A percentile compares a stretch with the other conserved stretches of the same genome.
Conservation (phyloP, 1,140 invertebrate species). For the Philaenus spumarius region DNA sequence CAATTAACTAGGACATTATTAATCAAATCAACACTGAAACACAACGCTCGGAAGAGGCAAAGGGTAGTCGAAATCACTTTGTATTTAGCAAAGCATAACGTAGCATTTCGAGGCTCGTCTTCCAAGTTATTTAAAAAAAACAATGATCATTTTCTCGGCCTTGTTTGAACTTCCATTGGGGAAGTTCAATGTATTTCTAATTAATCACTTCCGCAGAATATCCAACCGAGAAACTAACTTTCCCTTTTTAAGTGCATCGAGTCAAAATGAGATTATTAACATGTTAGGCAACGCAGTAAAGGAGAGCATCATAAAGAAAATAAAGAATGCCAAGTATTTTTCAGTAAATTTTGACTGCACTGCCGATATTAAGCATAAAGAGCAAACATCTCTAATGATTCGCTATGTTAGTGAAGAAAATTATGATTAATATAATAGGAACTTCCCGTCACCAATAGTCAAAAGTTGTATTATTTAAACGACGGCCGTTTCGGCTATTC, state of each 20-base stretch:
- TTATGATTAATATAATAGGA: neutral
- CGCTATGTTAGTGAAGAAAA: slow-evolving; percentile 5
- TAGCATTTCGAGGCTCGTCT: slow-evolving; percentile 24
- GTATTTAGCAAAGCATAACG: slow-evolving; percentile 24
- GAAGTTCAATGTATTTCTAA: slow-evolving; percentile 26
- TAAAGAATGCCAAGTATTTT: slow-evolving; percentile 26
- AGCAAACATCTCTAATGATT: slow-evolving; percentile 10
- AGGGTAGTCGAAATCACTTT: too few species aligned
- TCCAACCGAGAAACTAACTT: slow-evolving; percentile 15
- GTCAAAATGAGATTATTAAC: slow-evolving; percentile 32
- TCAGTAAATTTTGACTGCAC: slow-evolving; percentile 18
- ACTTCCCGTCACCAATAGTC: too few species aligned
- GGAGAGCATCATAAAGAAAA: slow-evolving; percentile 24
- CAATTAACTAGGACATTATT: slow-evolving; percentile 12
- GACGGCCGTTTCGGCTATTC: too few species aligned
- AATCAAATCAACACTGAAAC: too few species aligned
- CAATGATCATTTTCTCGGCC: slow-evolving; percentile 27
- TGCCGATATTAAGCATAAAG: slow-evolving; percentile 2
- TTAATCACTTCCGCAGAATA: slow-evolving; percentile 23
- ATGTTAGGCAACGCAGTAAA: slow-evolving; percentile 25
- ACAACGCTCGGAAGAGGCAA: slow-evolving; percentile 11
- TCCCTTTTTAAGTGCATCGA: slow-evolving; percentile 22
- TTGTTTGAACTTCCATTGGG: slow-evolving; percentile 25
- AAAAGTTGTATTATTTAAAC: too few species aligned
- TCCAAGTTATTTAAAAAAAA: slow-evolving; percentile 22